Evolutionary conservation across 2,113 vertebrate genomes (phyloP).

Genomic region (Plotosus lineatus): DNA sequence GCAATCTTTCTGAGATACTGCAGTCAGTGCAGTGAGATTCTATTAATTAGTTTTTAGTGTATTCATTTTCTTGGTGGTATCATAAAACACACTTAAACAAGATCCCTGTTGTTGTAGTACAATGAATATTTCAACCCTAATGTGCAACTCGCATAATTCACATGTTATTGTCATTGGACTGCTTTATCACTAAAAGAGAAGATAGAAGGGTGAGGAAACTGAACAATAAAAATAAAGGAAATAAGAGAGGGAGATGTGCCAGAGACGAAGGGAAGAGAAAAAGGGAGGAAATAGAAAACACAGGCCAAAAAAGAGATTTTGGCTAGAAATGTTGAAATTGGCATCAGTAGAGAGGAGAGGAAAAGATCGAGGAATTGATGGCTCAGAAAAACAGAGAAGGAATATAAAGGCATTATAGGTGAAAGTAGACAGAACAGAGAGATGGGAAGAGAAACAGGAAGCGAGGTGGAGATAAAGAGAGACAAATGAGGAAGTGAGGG

Average conservation of each 20-base stretch:
- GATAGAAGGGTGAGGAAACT: not conserved
- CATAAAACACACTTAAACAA: constrained; percentile 61
- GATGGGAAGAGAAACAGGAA: not conserved
- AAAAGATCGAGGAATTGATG: not conserved
- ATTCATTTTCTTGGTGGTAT: constrained; percentile 56
- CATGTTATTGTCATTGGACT: constrained; percentile 62
- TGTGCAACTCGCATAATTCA: constrained; percentile 63
- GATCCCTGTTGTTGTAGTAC: constrained; percentile 62
- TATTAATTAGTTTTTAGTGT: constrained; percentile 52
- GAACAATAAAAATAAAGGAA: not conserved
- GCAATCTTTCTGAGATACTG: constrained; percentile 1
- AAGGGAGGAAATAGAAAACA: not conserved
- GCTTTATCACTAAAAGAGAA: constrained; percentile 58
- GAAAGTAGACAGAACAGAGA: not conserved
- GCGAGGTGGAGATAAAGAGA: not conserved
- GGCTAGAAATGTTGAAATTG: not conserved
- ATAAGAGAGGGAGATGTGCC: not conserved
- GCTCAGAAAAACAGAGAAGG: not conserved
- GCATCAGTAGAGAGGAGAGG: not conserved
- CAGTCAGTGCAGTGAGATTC: constrained; percentile 38
- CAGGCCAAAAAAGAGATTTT: not conserved
- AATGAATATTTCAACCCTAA: constrained; percentile 70
- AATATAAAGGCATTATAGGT: not conserved
- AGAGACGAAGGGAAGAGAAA: not conserved
- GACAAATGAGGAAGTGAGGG: not conserved